Base-by-base conservation (phyloP, 1,140 invertebrate species). In the Theocolax elegans region DNA sequence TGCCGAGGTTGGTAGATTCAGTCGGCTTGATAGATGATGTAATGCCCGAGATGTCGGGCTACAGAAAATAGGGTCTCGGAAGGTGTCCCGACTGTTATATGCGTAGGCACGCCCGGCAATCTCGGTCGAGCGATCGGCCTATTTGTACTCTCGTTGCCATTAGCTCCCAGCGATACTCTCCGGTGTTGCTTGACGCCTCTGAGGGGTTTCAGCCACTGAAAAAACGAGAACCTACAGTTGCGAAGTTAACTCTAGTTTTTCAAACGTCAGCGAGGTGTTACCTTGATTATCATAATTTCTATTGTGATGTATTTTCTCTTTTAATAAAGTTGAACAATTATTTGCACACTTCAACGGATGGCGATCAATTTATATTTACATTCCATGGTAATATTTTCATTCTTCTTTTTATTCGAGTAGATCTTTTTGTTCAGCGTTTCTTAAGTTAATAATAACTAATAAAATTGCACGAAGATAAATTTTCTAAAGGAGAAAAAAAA, bases 1-100 rank as follows among this genome's bases (percentile, higher is more conserved):
- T 15, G n/a, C 21, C 25, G 60, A 40, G 27, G n/a, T n/a, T n/a
- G 3, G 19, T 49, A 69, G 56, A 69, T 62, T 69, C 67, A 56
- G 66, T 68, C 66, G 58, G 58, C 67, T 62, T 54, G 58, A 69
- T 69, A 69, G 48, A 69, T 69, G 59, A 63, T 54, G 59, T 19
- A 44, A 54, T 27, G 21, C 54, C n/a, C 49, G 17, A 35, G 35
- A 42, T 17, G 42, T 6, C 46, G 46, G 17, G n/a, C n/a, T n/a
- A n/a, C n/a, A n/a, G 21, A 27, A 23, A n/a, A 23, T 7, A 13
- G 23, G 23, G 4, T 23, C 15, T 29, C 25, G 59, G 42, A 31
- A 48, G 27, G 25, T 62, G 25, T 25, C 44, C 19, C 17, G 40
- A 19, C 53, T 19, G 9, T 38, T 60, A 59, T 12, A 23, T 49